These are phyloP conservation scores for Neotoxoptera formosana DNA, from an alignment of 1,140 invertebrate species.

Conservation along the genomic window DNA sequence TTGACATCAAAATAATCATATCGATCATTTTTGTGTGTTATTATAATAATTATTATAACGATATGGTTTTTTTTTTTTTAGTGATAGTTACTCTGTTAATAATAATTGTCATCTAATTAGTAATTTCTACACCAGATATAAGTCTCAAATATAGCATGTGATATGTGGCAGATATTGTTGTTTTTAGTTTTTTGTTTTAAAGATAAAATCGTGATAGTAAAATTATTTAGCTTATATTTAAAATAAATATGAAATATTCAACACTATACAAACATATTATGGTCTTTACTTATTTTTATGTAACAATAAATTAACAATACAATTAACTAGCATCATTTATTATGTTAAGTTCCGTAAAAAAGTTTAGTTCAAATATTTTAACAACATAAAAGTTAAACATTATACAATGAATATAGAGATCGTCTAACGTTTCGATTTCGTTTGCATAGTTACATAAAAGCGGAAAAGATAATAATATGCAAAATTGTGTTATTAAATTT, in stretches of 20 bases:
- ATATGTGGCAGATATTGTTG: not conserved
- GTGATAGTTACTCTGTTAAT: not conserved
- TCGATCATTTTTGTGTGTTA: not conserved
- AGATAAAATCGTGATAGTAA: not conserved
- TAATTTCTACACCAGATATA: not conserved
- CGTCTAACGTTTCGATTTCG: not conserved
- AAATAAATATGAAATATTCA: not conserved
- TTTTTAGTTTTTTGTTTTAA: not conserved
- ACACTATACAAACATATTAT: not conserved
- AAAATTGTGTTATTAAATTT: not conserved
- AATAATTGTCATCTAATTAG: not conserved
- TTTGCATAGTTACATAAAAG: not conserved
- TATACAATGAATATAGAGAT: not conserved
- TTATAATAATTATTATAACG: not conserved
- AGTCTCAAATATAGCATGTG: not conserved
- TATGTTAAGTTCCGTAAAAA: not conserved
- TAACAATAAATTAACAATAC: not conserved
- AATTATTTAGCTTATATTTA: not conserved
- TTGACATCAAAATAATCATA: not conserved
- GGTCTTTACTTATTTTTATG: not conserved
- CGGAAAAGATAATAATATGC: not conserved
- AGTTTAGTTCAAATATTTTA: not conserved
- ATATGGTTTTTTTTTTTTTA: not conserved
- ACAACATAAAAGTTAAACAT: not conserved
- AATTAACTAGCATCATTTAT: not conserved